Evolutionary conservation across 2,888 invertebrate species (phyloP).

Genomic region (Pinctada fucata): DNA sequence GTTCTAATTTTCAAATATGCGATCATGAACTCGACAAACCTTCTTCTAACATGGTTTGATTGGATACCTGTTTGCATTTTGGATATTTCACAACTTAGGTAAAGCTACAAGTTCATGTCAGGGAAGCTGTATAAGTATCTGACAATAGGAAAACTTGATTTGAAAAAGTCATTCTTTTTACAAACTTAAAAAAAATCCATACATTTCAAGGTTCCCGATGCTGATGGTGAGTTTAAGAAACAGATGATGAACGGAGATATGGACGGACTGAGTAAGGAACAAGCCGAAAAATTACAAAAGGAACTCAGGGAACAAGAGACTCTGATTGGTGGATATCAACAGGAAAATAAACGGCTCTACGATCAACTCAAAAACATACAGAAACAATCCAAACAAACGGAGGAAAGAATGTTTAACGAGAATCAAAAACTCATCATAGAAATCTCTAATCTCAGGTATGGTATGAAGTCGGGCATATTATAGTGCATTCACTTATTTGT

Average conservation of each 20-base stretch:
- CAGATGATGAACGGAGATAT: slow-evolving; percentile 46
- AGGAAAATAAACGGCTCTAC: slow-evolving; percentile 74
- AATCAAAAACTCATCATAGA: slow-evolving; percentile 72
- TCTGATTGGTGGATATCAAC: slow-evolving; percentile 72
- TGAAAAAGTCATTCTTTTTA: too few relatives aligned
- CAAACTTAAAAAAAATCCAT: too few relatives aligned
- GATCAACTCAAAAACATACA: slow-evolving; percentile 71
- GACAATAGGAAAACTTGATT: too few relatives aligned
- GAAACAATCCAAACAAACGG: slow-evolving; percentile 66
- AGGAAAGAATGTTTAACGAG: slow-evolving; percentile 73
- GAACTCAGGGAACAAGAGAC: slow-evolving; percentile 74
- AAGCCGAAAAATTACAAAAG: slow-evolving; percentile 65
- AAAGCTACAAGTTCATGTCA: too few relatives aligned
- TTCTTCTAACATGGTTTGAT: too few relatives aligned
- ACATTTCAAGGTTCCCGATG: slow-evolving; percentile 46
- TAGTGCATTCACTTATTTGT: too few relatives aligned
- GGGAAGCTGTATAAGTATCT: too few relatives aligned
- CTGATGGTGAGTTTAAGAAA: slow-evolving; percentile 45
- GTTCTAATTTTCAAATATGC: too few relatives aligned
- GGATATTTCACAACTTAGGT: too few relatives aligned
- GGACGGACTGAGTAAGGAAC: slow-evolving; percentile 58
- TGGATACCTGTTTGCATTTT: too few relatives aligned
- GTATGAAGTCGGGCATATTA: too few relatives aligned
- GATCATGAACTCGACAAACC: too few relatives aligned
- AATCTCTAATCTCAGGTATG: slow-evolving; percentile 67